Conservation (phyloP, 2,113 vertebrate species). For the Lagopus muta region DNA sequence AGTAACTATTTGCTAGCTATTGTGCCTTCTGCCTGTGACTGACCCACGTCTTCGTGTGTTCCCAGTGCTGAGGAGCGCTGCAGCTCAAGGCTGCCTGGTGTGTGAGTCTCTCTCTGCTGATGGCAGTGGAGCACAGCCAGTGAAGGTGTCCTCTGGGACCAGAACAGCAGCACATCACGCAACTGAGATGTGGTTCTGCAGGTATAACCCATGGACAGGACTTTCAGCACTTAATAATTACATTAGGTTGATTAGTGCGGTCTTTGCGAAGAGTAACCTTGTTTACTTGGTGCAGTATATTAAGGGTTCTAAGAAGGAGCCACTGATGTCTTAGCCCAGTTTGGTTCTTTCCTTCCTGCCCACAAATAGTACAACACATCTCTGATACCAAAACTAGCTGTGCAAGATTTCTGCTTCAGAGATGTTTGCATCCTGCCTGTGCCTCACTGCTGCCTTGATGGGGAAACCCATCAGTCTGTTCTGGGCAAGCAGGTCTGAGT, state of each 20-base stretch:
- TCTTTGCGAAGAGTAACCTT: not conserved
- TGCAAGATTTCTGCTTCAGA: not conserved
- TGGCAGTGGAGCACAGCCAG: not conserved
- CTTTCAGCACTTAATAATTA: not conserved
- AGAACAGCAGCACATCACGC: not conserved
- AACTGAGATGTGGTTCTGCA: conserved; percentile 25
- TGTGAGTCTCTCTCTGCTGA: not conserved
- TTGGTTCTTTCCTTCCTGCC: not conserved
- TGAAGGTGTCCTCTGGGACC: not conserved
- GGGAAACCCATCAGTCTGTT: not conserved
- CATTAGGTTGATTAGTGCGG: not conserved
- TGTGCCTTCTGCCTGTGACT: not conserved
- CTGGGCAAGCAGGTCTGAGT: not conserved
- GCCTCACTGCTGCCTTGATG: not conserved
- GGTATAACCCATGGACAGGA: not conserved
- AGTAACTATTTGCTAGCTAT: not conserved
- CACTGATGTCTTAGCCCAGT: not conserved
- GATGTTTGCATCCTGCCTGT: not conserved
- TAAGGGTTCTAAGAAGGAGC: not conserved
- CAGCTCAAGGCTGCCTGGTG: not conserved
- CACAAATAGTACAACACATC: not conserved
- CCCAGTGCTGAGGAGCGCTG: not conserved
- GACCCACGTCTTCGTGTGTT: not conserved
- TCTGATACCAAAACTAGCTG: not conserved
- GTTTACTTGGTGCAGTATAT: not conserved